Evolutionary conservation across 2,113 vertebrate species (phyloP), one percentile per base, ranked within the genome.

Genomic region (Ctenodactylus gundi): DNA sequence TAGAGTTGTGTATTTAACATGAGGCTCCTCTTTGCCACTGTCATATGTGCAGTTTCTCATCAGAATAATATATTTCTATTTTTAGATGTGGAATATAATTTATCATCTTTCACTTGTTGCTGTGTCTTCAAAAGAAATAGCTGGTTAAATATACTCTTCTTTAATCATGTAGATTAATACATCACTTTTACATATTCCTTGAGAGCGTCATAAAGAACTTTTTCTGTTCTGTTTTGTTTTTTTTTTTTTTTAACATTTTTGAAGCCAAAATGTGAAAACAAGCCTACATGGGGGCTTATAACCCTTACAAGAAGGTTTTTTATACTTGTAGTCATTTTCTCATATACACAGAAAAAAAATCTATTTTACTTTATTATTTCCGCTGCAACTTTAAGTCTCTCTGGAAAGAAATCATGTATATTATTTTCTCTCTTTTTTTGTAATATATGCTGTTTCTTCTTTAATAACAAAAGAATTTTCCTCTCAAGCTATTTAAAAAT

Each of bases 11-110:
- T 86, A 93, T 25, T 84, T 86, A 90, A 29, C 14, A 46, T 41
- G 44, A 8, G 0, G 72, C 46, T 76, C 55, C 80, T 76, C 41
- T 65, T 34, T 36, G 62, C 6, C 77, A 90, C 29, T 82, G 25
- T 94, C 72, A 77, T 88, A 64, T n/a, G n/a, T 58, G 49, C 31
- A 93, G 23, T 39, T 93, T 70, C 70, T 92, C 78, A 64, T 90
- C 41, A 87, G 90, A 96, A 82, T 85, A 93, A 91, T 64, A 65
- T 23, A 13, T 55, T 51, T 34, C 64, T 89, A 76, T 91, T 97
- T 90, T 90, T 17, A 76, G 90, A 73, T 31, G 7, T 3, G 76
- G 41, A 91, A 53, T 77, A 93, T 86, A n/a, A 88, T 73, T 77
- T 91, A 34, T 82, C 72, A 73, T 78, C n/a, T 70, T 89, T 95